phyloP scores from a whole-genome alignment of 1,140 invertebrate genomes.

The Tribolium castaneum region DNA sequence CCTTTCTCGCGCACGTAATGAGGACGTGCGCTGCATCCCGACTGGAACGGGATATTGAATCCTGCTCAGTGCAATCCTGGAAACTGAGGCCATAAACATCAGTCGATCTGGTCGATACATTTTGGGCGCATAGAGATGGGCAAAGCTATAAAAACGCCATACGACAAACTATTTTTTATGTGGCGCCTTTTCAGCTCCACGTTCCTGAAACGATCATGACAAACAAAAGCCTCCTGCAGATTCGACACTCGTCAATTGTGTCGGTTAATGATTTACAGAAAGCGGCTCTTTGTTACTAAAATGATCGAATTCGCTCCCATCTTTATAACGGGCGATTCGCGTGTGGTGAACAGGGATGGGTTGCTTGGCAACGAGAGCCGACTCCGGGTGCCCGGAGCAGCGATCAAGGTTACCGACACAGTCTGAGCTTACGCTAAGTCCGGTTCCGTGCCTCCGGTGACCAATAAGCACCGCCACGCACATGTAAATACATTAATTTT shows the following conservation, averaged over 20 bases:
- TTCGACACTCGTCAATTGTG: conserved; percentile 26
- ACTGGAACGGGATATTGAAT: conserved; percentile 19
- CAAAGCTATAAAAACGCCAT: conserved; percentile 11
- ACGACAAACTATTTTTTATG: not conserved
- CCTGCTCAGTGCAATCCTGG: conserved; percentile 37
- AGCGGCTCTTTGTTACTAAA: conserved; percentile 37
- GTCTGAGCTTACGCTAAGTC: conserved; percentile 45
- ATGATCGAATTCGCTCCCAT: conserved; percentile 41
- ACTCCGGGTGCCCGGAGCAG: conserved; percentile 44
- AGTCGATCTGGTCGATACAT: conserved; percentile 46
- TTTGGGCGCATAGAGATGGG: conserved; percentile 36
- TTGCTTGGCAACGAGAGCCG: conserved; percentile 49
- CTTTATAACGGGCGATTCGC: conserved; percentile 22
- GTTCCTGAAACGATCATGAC: not conserved
- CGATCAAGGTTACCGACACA: conserved; percentile 51
- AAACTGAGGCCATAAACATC: conserved; percentile 43
- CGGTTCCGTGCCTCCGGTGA: conserved; percentile 42
- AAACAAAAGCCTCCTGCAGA: conserved; percentile 14
- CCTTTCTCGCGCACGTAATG: not conserved
- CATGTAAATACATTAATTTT: conserved; percentile 41
- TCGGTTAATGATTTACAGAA: conserved; percentile 35
- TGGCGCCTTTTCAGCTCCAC: not conserved
- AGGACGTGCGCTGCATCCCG: conserved; percentile 15
- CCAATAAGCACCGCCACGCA: conserved; percentile 42
- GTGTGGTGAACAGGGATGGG: conserved; percentile 38